Evolutionary conservation across 2,888 invertebrate genomes (phyloP).

Genomic region (Sabatieria punctata): DNA sequence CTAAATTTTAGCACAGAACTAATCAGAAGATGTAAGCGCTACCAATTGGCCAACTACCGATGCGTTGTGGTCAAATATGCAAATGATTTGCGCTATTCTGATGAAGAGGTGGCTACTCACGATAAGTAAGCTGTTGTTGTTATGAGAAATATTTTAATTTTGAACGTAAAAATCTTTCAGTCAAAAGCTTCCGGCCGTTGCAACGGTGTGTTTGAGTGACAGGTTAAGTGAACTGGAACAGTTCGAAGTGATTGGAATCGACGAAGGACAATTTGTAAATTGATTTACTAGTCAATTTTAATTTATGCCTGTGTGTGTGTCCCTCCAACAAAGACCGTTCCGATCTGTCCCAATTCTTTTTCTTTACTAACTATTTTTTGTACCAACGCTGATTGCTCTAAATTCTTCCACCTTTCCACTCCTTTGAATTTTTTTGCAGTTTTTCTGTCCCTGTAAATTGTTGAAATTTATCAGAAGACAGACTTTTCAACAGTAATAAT

Average conservation of each 20-base stretch:
- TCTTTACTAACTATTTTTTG: too few species aligned
- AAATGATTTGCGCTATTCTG: conserved; percentile 38
- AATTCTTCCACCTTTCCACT: too few species aligned
- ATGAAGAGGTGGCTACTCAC: conserved; percentile 37
- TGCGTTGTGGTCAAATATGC: conserved; percentile 41
- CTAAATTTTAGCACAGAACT: conserved; percentile 37
- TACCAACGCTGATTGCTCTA: too few species aligned
- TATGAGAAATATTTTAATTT: too few species aligned
- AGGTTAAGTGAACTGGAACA: conserved; percentile 21
- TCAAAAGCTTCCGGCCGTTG: conserved; percentile 27
- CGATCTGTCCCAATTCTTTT: too few species aligned
- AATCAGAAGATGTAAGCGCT: conserved; percentile 40
- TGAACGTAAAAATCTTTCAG: neutral
- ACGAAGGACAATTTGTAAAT: conserved; percentile 47
- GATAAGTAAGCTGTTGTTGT: too few species aligned
- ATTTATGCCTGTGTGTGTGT: too few species aligned
- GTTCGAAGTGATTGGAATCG: conserved; percentile 43
- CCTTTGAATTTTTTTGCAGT: too few species aligned
- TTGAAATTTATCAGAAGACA: neutral
- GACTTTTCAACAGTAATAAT: conserved; percentile 8
- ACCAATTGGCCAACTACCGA: conserved; percentile 39
- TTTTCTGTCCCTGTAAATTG: neutral
- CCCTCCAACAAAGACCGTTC: too few species aligned
- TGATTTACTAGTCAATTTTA: too few species aligned
- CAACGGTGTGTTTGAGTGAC: conserved; percentile 31